phyloP scores from a whole-genome alignment of 2,113 vertebrate genomes.

The Girardinichthys multiradiatus region DNA sequence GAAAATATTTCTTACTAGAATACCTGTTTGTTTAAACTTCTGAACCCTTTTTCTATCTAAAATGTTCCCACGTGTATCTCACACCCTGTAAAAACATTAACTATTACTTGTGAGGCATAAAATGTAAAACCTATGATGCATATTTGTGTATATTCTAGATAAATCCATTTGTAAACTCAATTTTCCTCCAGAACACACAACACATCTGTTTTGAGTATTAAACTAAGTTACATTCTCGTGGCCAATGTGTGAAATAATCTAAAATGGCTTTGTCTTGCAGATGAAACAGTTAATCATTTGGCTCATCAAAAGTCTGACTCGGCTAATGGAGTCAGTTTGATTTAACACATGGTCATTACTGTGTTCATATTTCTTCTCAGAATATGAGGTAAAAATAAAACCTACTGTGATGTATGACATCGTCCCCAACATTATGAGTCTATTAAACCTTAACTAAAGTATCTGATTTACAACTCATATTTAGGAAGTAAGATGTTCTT shows the following conservation, averaged over 20 bases:
- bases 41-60: not conserved
- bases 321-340: not conserved
- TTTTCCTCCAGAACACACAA: too few relatives aligned
- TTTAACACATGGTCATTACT: conserved; percentile 1
- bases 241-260: not conserved
- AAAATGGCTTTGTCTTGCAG: not conserved
- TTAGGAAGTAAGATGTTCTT: conserved; percentile 26
- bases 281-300: not conserved
- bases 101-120: conserved; percentile 4
- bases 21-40: conserved; percentile 16
- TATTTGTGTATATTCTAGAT: not conserved
- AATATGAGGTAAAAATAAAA: conserved; percentile 8
- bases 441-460: conserved; percentile 38
- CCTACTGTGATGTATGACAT: not conserved
- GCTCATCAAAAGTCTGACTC: not conserved
- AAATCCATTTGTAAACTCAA: not conserved
- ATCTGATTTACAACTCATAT: conserved; percentile 41
- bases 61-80: conserved; percentile 1
- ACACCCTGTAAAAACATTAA: not conserved
- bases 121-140: not conserved
- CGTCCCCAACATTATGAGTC: not conserved
- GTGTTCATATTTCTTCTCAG: conserved; percentile 10
- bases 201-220: not conserved
- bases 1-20: conserved; percentile 16
- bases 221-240: not conserved